Base-by-base conservation (phyloP, 2,797 vertebrate genomes). In the Scyliorhinus canicula region DNA sequence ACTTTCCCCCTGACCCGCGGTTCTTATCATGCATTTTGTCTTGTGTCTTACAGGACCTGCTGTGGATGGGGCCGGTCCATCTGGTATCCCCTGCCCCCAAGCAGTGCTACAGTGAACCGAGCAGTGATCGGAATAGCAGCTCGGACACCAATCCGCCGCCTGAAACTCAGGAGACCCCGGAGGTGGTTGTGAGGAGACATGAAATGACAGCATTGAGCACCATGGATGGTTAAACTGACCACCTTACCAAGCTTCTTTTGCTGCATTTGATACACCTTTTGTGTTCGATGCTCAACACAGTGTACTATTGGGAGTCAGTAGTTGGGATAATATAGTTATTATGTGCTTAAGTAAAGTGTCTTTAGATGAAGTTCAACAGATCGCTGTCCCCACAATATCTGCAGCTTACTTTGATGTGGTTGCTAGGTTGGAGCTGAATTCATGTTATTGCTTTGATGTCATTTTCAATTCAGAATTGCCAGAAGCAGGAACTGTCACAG, bases 401-500 rank as follows among this genome's bases (percentile, higher is more conserved):
- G 65, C 28, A 71, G 67, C 67, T 69, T 94, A 52, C 93, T 94
- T 94, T 94, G 93, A 94, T 71, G 67, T 94, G 65, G 93, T 94
- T 94, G 93, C 63, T 94, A 94, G 65, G 93, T 52, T 71, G 93
- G 47, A 94, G 93, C 47, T 71, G 47, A 94, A 94, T 94, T 94
- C 31, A 71, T 94, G 47, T 69, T 50, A 71, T 71, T 71, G 93
- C 67, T 94, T 94, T 69, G 93, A 94, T 50, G 93, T 94, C 93
- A 71, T 24, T 69, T 94, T 74, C 67, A 94, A 94, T 94, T 74
- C 67, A 94, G 93, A 94, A 94, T 71, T 94, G 93, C 93, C 67
- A 52, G 93, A 94, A 94, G 65, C 93, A 71, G 67, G 65, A 94
- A 35, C 40, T 94, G 93, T 94, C 44, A 94, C 14, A 94, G 65